Base-by-base conservation (phyloP, 2,797 vertebrate genomes). In the Hephaestus fuliginosus region DNA sequence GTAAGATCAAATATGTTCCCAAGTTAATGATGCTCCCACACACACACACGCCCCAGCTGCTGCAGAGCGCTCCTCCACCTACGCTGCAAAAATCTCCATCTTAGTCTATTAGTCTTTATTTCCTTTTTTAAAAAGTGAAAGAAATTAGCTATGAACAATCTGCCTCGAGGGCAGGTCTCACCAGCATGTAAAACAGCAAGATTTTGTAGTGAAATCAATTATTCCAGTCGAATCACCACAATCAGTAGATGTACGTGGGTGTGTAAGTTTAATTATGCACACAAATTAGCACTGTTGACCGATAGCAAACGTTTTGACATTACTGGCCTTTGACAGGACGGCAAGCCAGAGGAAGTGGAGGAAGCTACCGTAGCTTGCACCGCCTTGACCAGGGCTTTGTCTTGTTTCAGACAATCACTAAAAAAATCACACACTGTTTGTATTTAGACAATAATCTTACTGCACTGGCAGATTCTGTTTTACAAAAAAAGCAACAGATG, bases 11-110 rank as follows among this genome's bases (percentile, higher is more conserved):
- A 74, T 72, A n/a, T 74, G 55, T 77, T 81, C 68, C 57, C n/a
- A 30, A 70, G 79, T 78, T 76, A 84, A 76, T 70, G 75, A 84
- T 63, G 67, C 74, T 82, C 76, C 75, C 63, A 68, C 84, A 69
- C 84, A 25, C 82, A 55, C 83, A 79, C 80, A 28, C 41, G 11
- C 28, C 5, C 64, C 69, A 74, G 80, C 79, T 84, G 82, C 79
- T 69, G 71, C 58, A 64, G 22, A 55, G 6, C 9, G 15, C 68
- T 58, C 14, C 1, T 73, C 70, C 33, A 64, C 65, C 70, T 43
- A 78, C 49, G 20, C 61, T 17, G 79, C 30, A 70, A 14, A 75
- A 60, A 65, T 9, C n/a, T 53, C 2, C 33, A 4, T 64, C 14
- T 14, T 22, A 44, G 1, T 73, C 43, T 49, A 63, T 56, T 13